Evolutionary conservation across 2,888 invertebrate genomes (phyloP).

Genomic region (Tricholauxania praeusta): DNA sequence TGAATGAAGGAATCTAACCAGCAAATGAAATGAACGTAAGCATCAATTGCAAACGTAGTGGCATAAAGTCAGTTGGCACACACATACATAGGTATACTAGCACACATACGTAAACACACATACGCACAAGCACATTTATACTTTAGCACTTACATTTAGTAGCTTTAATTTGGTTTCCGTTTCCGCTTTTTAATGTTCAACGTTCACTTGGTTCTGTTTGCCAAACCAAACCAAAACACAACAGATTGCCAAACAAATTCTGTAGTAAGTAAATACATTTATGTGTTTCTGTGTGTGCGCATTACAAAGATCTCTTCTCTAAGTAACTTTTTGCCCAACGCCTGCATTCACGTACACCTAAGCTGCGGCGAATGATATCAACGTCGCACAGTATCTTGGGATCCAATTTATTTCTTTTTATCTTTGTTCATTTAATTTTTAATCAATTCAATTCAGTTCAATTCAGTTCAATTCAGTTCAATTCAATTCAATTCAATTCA

Average conservation of each 20-base stretch:
- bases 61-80: background rate
- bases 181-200: constrained; percentile 13
- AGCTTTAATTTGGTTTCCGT: constrained; percentile 32
- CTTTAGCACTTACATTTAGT: constrained; percentile 14
- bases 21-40: background rate
- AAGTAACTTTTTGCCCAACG: background rate
- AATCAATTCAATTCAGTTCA: too few species aligned
- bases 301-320: background rate
- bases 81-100: background rate
- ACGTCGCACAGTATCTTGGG: background rate
- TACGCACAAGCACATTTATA: background rate
- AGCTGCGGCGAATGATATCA: background rate
- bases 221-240: constrained; percentile 30
- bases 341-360: background rate
- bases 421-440: too few species aligned
- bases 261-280: background rate
- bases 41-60: constrained; percentile 1
- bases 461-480: too few species aligned
- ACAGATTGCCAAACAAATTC: constrained; percentile 28
- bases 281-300: background rate
- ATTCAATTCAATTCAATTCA: background rate
- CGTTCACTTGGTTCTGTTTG: constrained; percentile 6
- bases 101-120: background rate
- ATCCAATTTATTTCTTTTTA: too few species aligned
- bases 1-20: background rate